phyloP scores from a whole-genome alignment of 2,888 invertebrate species.

The Thymelicus sylvestris region DNA sequence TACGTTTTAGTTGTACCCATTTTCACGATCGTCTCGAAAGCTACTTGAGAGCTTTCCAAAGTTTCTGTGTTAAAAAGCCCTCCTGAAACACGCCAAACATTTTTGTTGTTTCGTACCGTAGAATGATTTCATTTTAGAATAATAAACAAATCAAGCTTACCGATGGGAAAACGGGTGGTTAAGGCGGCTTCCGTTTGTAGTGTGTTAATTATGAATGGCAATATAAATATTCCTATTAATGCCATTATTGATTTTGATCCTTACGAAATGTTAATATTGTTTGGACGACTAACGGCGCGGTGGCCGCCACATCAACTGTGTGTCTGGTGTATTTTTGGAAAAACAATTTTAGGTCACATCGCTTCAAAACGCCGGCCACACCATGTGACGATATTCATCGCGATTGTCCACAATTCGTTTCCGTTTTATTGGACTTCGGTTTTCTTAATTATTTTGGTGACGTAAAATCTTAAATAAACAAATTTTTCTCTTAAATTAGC shows the following conservation, averaged over 20 bases:
- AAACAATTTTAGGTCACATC: constrained; percentile 77
- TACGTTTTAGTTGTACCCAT: constrained; percentile 57
- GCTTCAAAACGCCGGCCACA: constrained; percentile 50
- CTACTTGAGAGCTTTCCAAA: constrained; percentile 54
- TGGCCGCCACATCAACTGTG: constrained; percentile 55
- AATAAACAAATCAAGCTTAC: constrained; percentile 51
- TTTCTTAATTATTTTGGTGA: constrained; percentile 9
- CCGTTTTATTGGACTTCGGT: constrained; percentile 30
- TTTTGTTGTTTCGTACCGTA: constrained; percentile 8
- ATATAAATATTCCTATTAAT: constrained; percentile 48
- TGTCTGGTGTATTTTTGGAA: constrained; percentile 80
- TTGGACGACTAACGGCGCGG: constrained; percentile 58
- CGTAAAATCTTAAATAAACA: constrained; percentile 9
- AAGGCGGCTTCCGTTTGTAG: constrained; percentile 45
- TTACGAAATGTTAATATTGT: constrained; percentile 46
- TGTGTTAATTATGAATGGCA: constrained; percentile 47
- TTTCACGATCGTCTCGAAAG: constrained; percentile 60
- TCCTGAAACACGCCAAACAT: constrained; percentile 54
- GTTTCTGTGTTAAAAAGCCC: constrained; percentile 75
- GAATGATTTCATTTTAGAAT: neutral
- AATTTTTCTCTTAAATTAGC: neutral
- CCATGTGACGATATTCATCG: constrained; percentile 46
- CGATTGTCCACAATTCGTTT: constrained; percentile 42
- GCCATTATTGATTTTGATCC: constrained; percentile 47
- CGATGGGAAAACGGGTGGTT: constrained; percentile 63